Evolutionary conservation across 1,140 invertebrate genomes (phyloP), one percentile per base, ranked within the genome.

Genomic region (Brachionus manjavacas): DNA sequence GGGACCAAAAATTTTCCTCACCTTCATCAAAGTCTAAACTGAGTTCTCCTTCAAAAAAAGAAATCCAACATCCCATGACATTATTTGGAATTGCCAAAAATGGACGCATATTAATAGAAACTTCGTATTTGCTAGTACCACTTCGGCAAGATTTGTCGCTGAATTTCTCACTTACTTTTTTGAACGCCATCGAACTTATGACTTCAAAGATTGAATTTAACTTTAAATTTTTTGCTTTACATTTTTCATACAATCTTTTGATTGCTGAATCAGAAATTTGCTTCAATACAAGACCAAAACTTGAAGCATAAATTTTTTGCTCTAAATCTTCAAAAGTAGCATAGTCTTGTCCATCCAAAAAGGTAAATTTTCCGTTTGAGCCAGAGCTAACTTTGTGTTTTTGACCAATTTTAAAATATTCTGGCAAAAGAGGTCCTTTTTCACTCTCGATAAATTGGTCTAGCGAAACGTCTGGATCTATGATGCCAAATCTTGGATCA

Each of bases 1-100:
- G 6, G 16, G 14, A 16, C 68, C 68, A 72, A 41, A 72, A 43
- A 8, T n/a, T 20, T 39, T 72, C 31, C 11, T 20, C 39, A 3
- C 4, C 9, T 7, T 39, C 31, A 41, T 72, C 35, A 23, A 72
- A 72, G 9, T 72, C 20, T 7, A 72, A 16, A 20, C 1, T 14
- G 11, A 72, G 0, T 39, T 72, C 35, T n/a, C 16, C 39, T 16
- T 20, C 35, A 72, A 72, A 72, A 72, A 72, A 72, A 72, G 31
- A 35, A 41, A 72, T 41, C 68, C 68, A 72, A 16, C 28, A 72
- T 39, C 68, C 68, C 68, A 72, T 72, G 39, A 72, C 68, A 20
- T 72, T n/a, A 72, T 72, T 41, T 4, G 68, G n/a, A 20, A 72
- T 39, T 4, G 4, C n/a, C 9, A 72, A 20, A 41, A 72, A 72